A percentile compares a stretch with the other conserved stretches of the same genome.
Evolutionary conservation across 2,113 vertebrate species (phyloP).

Genomic region (Raphicerus campestris): DNA sequence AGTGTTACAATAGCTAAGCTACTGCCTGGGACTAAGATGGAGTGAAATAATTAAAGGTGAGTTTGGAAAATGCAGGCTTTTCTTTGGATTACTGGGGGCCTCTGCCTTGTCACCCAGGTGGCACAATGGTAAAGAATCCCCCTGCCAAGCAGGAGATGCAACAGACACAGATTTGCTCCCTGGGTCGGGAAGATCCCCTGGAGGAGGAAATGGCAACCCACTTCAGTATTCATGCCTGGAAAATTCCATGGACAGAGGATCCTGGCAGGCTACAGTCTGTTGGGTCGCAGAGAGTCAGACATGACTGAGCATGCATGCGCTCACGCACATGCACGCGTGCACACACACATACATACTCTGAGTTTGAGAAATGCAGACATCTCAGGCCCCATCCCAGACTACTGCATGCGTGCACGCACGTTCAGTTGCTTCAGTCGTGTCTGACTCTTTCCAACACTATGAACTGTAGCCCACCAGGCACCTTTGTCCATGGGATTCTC

Average conservation of each 20-base stretch:
- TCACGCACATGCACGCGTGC: fast-evolving
- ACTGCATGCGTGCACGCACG: fast-evolving
- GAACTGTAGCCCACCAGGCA: not conserved
- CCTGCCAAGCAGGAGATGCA: not conserved
- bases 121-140: not conserved
- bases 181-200: not conserved
- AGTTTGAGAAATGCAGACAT: not conserved
- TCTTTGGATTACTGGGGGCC: not conserved
- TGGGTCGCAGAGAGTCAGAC: not conserved
- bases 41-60: not conserved
- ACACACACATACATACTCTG: fast-evolving
- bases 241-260: not conserved
- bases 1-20: not conserved
- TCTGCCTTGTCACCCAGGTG: not conserved
- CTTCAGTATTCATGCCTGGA: not conserved
- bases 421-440: not conserved
- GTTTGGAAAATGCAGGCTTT: not conserved
- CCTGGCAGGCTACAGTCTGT: not conserved
- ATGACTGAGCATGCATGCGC: not conserved
- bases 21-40: not conserved
- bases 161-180: not conserved
- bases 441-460: not conserved
- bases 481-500: not conserved
- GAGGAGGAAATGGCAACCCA: not conserved
- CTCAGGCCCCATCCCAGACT: not conserved